These are phyloP conservation scores for Coleophora deauratella DNA, from an alignment of 2,888 invertebrate species.

Conservation along the genomic window DNA sequence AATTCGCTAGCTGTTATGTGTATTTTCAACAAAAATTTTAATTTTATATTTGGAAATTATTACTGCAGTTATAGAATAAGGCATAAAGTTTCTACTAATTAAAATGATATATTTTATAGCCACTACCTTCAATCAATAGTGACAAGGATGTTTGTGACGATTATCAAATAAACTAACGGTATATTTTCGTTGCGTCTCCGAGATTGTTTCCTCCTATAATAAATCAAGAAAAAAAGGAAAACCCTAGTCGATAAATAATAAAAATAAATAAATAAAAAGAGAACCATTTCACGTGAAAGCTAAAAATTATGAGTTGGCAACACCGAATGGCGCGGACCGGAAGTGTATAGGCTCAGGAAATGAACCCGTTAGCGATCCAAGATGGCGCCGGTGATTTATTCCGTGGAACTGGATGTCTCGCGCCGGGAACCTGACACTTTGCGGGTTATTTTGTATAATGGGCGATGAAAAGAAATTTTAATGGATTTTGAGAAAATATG, in stretches of 20 bases:
- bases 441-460: slow-evolving; percentile 19
- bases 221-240: background rate
- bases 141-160: no score
- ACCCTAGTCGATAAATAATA: no score
- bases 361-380: slow-evolving; percentile 70
- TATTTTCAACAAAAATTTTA: slow-evolving; percentile 8
- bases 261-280: slow-evolving; percentile 8
- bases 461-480: no score
- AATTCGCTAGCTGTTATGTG: slow-evolving; percentile 21
- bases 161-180: background rate
- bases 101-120: no score
- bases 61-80: no score
- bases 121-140: no score
- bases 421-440: slow-evolving; percentile 20
- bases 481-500: no score
- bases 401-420: slow-evolving; percentile 36
- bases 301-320: slow-evolving; percentile 62
- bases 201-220: background rate
- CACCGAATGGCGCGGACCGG: slow-evolving; percentile 47
- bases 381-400: slow-evolving; percentile 64
- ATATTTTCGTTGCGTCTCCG: background rate
- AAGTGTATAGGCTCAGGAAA: slow-evolving; percentile 72
- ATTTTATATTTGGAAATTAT: background rate
- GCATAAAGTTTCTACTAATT: no score
- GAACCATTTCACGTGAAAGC: slow-evolving; percentile 21